Percentiles rank a stretch among this genome's conserved stretches.
Evolutionary conservation across 37 sponge, comb jelly and placozoan species (phyloP).

Genomic region (Crambe crambe): DNA sequence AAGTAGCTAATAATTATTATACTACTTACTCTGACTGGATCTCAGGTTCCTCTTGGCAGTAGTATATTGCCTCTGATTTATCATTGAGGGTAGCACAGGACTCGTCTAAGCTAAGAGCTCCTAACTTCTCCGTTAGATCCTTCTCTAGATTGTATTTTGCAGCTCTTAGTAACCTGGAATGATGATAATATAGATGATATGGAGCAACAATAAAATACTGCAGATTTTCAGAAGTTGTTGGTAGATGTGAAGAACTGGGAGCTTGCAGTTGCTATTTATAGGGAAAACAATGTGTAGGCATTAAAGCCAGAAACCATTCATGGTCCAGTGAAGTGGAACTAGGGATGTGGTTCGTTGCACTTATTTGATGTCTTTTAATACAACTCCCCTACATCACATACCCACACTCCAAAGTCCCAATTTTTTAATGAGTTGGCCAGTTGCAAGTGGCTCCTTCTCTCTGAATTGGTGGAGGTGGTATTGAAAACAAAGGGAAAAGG

Average conservation of each 20-base stretch:
- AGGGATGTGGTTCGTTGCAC: conserved; percentile 30
- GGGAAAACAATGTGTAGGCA: not conserved
- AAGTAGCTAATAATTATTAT: too few species aligned
- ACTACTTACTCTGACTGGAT: conserved; percentile 70
- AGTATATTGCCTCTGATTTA: conserved; percentile 39
- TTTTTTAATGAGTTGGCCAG: not conserved
- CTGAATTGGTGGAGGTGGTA: too few species aligned
- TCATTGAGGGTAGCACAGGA: conserved; percentile 70
- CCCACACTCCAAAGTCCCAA: not conserved
- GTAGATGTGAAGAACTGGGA: not conserved
- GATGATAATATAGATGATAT: not conserved
- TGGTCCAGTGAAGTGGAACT: conserved; percentile 4
- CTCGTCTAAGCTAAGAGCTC: conserved; percentile 77
- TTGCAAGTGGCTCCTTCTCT: too few species aligned
- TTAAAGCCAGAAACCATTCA: not conserved
- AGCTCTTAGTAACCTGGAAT: conserved; percentile 73
- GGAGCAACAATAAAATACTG: too few species aligned
- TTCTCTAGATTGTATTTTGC: conserved; percentile 92
- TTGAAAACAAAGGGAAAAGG: too few species aligned
- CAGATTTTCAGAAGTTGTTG: not conserved
- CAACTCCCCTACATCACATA: conserved; percentile 14
- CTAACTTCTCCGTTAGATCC: conserved; percentile 86
- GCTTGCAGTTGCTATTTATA: not conserved
- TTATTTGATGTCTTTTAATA: conserved; percentile 12
- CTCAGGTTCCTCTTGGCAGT: conserved; percentile 19